Conservation (phyloP, 2,113 vertebrate genomes). For the Taxidea taxus region DNA sequence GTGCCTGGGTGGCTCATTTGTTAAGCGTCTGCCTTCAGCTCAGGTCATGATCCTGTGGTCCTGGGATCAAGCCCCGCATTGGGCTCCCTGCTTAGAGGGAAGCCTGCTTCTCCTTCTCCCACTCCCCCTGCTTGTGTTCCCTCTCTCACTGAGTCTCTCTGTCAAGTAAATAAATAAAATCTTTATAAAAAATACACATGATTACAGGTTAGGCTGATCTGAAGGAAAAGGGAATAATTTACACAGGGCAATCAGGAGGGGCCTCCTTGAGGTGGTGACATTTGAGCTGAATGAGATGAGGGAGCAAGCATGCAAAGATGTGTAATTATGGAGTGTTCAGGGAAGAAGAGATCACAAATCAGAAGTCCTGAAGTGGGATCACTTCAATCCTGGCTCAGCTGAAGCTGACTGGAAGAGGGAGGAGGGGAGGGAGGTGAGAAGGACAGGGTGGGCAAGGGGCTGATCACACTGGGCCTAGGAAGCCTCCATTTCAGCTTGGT, state of each 20-base stretch:
- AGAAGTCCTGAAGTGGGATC: not conserved
- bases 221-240: not conserved
- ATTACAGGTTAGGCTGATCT: not conserved
- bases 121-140: too few species aligned
- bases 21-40: too few species aligned
- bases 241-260: not conserved
- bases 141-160: too few species aligned
- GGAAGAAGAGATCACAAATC: not conserved
- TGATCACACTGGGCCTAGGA: not conserved
- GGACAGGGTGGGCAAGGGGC: accelerated
- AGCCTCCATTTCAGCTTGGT: not conserved
- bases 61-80: too few species aligned
- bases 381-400: not conserved
- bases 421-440: not conserved
- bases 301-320: not conserved
- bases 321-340: too few species aligned
- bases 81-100: too few species aligned
- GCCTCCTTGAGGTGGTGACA: not conserved
- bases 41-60: too few species aligned
- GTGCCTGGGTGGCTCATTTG: too few species aligned
- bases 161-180: too few species aligned
- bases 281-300: not conserved
- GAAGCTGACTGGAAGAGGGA: not conserved
- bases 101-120: too few species aligned
- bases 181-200: not conserved